Evolutionary conservation across 2,888 invertebrate genomes (phyloP), one percentile per base, ranked within the genome.

Genomic region (Ctena decussata): DNA sequence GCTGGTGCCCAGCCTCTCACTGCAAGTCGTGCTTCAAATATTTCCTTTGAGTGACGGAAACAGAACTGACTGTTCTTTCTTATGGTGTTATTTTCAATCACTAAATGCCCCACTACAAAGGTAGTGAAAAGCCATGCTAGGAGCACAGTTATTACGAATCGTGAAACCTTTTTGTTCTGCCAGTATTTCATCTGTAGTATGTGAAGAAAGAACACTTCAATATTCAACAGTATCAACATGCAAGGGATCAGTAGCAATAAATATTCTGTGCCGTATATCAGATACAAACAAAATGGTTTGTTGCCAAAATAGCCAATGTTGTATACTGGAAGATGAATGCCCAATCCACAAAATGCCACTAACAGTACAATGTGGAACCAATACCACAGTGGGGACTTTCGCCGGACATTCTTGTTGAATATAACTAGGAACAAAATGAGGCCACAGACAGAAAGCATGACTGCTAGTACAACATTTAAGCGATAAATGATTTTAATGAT

Each of bases 361-460:
- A 83, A 21, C 21, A n/a, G 60, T 11, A 60, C 37, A 1, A 86
- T 18, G 49, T 81, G 80, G 37, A 73, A 82, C 30, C 81, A 32
- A 69, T 85, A 85, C 85, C 85, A 85, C 57, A 82, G 44, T 18
- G 44, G 71, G 0, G 85, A 65, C 35, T 82, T 57, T n/a, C 69
- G 73, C 0, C 83, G 80, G 5, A 83, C 39, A 15, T 70, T 77
- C 49, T 41, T 27, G 24, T 86, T 44, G 32, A 80, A 60, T 1
- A 86, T 70, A 1, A 78, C 83, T 39, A 75, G n/a, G 35, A 86
- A 57, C n/a, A 86, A 39, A 0, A 80, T 11, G 18, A 83, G 0
- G 37, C 44, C 60, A n/a, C 80, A 44, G 32, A 79, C 18, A 2
- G 78, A 69, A 8, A 80, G 44, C 0, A 83, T 75, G 11, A 83